Evolutionary conservation across 2,113 vertebrate species (phyloP).

Genomic region (Corynorhinus townsendii): DNA sequence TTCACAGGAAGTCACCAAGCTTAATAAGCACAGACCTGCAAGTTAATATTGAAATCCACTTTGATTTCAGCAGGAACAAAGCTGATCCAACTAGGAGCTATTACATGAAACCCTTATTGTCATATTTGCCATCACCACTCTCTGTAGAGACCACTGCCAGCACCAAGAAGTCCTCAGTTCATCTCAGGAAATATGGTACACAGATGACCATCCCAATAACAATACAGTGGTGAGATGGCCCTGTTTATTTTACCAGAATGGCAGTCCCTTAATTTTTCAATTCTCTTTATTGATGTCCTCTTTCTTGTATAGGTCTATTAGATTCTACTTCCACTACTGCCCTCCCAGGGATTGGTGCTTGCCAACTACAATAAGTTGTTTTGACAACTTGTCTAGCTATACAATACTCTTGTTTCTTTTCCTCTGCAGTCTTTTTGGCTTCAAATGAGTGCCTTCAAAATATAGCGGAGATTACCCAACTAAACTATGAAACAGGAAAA

Average conservation of each 20-base stretch:
- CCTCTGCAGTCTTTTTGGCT: constrained; percentile 69
- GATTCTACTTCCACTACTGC: constrained; percentile 60
- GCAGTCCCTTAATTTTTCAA: constrained; percentile 67
- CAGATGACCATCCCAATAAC: constrained; percentile 43
- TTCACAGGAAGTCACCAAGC: constrained; percentile 70
- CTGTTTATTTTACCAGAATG: constrained; percentile 57
- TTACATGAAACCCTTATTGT: constrained; percentile 70
- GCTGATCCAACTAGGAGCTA: constrained; percentile 65
- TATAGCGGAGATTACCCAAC: constrained; percentile 74
- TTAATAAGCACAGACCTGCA: constrained; percentile 67
- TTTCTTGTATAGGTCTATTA: constrained; percentile 68
- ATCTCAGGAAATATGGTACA: constrained; percentile 47
- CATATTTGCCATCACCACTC: constrained; percentile 53
- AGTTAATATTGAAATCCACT: constrained; percentile 75
- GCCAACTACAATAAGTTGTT: constrained; percentile 74
- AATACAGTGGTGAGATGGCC: constrained; percentile 46
- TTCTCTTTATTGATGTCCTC: constrained; percentile 70
- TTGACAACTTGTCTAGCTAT: constrained; percentile 71
- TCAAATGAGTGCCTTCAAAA: constrained; percentile 76
- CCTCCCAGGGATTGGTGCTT: constrained; percentile 62
- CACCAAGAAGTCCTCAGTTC: constrained; percentile 54
- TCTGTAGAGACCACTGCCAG: constrained; percentile 50
- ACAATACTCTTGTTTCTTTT: constrained; percentile 74
- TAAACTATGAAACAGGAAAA: constrained; percentile 69
- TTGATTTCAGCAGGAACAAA: constrained; percentile 66